Percentiles rank a stretch among this genome's conserved stretches.
These are phyloP conservation scores for Dexiosoma caninum DNA, from an alignment of 2,888 invertebrate genomes.

Conservation along the genomic window DNA sequence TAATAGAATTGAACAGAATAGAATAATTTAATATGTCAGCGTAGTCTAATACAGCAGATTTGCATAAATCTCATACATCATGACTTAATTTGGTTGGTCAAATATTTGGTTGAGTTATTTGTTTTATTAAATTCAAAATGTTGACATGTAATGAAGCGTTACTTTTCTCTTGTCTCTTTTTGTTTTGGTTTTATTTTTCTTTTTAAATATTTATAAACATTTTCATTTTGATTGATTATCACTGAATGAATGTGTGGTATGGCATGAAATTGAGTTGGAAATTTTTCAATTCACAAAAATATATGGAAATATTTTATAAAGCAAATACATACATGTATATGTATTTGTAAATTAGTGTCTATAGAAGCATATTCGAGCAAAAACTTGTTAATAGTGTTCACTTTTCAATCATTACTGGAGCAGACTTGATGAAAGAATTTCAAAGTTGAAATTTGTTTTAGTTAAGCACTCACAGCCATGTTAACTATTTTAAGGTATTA, in stretches of 20 bases:
- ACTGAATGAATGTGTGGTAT: slow-evolving; percentile 38
- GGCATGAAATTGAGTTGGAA: slow-evolving; percentile 34
- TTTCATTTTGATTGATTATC: slow-evolving; percentile 44
- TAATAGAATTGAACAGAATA: not conserved
- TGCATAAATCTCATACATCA: slow-evolving; percentile 61
- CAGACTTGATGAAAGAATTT: no score
- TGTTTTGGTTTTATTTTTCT: not conserved
- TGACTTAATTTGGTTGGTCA: slow-evolving; percentile 57
- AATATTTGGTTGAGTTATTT: slow-evolving; percentile 48
- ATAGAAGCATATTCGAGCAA: no score
- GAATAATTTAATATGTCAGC: slow-evolving; percentile 49
- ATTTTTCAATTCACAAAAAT: not conserved
- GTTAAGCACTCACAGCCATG: no score
- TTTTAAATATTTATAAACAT: not conserved
- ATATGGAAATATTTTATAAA: no score
- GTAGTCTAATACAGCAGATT: slow-evolving; percentile 27
- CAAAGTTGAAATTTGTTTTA: no score
- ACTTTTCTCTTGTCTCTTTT: not conserved
- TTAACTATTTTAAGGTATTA: no score
- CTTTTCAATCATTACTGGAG: no score
- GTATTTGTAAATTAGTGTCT: no score
- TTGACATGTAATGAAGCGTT: not conserved
- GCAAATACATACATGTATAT: no score
- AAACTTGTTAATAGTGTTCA: no score
- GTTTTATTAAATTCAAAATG: slow-evolving; percentile 39